A percentile compares a stretch with the other conserved stretches of the same genome.
These are phyloP conservation scores for Drosophila repletoides DNA, from an alignment of 1,140 invertebrate genomes.

Conservation along the genomic window DNA sequence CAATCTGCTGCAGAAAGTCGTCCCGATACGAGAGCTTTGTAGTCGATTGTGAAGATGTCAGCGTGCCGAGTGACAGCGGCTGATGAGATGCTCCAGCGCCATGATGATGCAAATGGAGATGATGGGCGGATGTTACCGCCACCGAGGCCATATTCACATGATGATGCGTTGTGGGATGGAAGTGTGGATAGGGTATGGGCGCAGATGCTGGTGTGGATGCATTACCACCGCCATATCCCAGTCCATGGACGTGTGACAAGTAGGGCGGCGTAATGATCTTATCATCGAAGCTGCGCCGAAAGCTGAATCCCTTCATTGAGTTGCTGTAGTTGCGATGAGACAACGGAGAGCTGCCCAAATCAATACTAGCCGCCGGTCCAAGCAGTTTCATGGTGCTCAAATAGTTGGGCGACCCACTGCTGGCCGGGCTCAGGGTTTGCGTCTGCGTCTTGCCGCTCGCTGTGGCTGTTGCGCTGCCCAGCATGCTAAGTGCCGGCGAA, in stretches of 20 bases:
- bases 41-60: constrained; percentile 76
- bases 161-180: constrained; percentile 49
- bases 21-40: constrained; percentile 80
- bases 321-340: constrained; percentile 77
- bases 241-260: constrained; percentile 31
- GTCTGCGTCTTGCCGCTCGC: constrained; percentile 44
- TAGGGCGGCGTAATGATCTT: constrained; percentile 71
- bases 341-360: constrained; percentile 73
- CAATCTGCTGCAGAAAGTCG: constrained; percentile 81
- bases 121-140: constrained; percentile 48
- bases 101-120: constrained; percentile 66
- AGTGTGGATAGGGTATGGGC: constrained; percentile 68
- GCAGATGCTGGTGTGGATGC: constrained; percentile 2
- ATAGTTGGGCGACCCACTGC: constrained; percentile 44
- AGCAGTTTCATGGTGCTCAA: constrained; percentile 63
- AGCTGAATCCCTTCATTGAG: constrained; percentile 72
- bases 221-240: constrained; percentile 18
- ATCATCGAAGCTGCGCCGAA: constrained; percentile 78
- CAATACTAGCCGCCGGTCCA: constrained; percentile 74
- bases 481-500: constrained; percentile 61
- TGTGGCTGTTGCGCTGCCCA: constrained; percentile 62
- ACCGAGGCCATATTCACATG: constrained; percentile 37
- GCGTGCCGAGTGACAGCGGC: constrained; percentile 55
- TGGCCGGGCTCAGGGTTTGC: constrained; percentile 35
- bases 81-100: constrained; percentile 37